Evolutionary conservation across 2,113 vertebrate species (phyloP).

Genomic region (Isichthys henryi): DNA sequence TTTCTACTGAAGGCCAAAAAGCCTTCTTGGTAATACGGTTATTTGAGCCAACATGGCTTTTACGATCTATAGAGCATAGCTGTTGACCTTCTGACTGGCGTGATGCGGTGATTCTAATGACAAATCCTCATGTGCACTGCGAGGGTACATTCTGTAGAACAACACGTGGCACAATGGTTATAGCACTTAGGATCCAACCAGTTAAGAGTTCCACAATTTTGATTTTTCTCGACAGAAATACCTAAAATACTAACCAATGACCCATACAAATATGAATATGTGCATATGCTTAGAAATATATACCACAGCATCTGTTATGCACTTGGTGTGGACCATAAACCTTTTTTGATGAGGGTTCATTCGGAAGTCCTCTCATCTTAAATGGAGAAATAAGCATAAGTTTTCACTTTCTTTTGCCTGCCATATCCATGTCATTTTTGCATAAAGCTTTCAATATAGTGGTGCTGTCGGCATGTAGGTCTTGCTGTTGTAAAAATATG

Average conservation of each 20-base stretch:
- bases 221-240: background rate
- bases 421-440: slow-evolving; percentile 25
- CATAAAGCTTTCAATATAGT: slow-evolving; percentile 35
- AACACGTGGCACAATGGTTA: background rate
- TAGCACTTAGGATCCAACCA: background rate
- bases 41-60: background rate
- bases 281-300: background rate
- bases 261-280: background rate
- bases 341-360: background rate
- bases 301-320: background rate
- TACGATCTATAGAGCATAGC: background rate
- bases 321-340: background rate
- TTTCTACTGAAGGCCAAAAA: slow-evolving; percentile 3
- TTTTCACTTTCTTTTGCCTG: slow-evolving; percentile 16
- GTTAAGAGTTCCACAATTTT: background rate
- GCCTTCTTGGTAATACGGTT: background rate
- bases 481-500: slow-evolving; percentile 15
- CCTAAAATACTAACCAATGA: background rate
- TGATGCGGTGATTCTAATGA: background rate
- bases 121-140: background rate
- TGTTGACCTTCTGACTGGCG: slow-evolving; percentile 7
- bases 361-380: background rate
- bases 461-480: slow-evolving; percentile 31
- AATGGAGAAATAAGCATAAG: background rate
- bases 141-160: background rate